Evolutionary conservation across 2,113 vertebrate genomes (phyloP).

Genomic region (Pachyramphus minor): DNA sequence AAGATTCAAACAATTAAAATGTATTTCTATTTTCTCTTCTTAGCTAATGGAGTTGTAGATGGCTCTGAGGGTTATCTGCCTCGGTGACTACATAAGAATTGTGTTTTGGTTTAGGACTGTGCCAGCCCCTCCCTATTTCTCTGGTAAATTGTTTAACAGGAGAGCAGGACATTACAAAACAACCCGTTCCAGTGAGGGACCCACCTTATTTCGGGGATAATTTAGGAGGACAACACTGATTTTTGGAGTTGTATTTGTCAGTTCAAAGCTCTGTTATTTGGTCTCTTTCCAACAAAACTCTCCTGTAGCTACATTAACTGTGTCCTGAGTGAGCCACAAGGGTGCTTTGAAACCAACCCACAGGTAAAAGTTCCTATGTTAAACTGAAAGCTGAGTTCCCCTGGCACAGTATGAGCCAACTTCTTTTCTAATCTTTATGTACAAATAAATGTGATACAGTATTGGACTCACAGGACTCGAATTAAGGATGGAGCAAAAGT

Average conservation of each 20-base stretch:
- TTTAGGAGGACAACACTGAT: neutral
- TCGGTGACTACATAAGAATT: neutral
- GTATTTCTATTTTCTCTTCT: neutral
- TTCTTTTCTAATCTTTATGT: neutral
- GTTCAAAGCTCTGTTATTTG: neutral
- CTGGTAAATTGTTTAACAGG: neutral
- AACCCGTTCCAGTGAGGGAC: neutral
- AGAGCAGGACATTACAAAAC: neutral
- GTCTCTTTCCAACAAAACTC: neutral
- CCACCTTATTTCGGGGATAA: neutral
- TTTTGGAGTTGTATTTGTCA: neutral
- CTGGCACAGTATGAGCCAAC: neutral
- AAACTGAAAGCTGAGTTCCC: neutral
- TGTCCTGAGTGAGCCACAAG: neutral
- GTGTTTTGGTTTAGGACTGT: neutral
- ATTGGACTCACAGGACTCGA: neutral
- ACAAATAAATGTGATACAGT: neutral
- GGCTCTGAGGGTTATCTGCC: neutral
- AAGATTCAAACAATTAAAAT: neutral
- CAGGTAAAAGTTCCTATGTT: neutral
- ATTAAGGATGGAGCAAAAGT: neutral
- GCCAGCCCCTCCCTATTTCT: neutral
- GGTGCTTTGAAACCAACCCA: neutral
- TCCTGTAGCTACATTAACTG: neutral
- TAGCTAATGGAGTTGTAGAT: neutral